A percentile compares a stretch with the other conserved stretches of the same genome.
Evolutionary conservation across 2,797 vertebrate genomes (phyloP).

Genomic region (Paedocypris micromegethes): DNA sequence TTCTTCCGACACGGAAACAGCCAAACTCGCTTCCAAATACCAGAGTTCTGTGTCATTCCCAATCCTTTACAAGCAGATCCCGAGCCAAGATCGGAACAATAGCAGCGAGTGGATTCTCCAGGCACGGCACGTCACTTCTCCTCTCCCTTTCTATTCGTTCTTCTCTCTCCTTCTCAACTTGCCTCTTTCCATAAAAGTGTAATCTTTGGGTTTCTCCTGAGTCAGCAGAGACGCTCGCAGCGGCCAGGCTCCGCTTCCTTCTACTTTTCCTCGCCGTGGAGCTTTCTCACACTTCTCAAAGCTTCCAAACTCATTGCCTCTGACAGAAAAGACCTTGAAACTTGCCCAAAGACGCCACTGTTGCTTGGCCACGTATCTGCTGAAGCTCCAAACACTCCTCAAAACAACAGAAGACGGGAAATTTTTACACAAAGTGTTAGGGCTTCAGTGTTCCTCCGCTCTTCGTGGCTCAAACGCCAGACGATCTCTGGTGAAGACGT

Average conservation of each 20-base stretch:
- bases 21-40: constrained; percentile 40
- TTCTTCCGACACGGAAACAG: constrained; percentile 37
- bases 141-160: constrained; percentile 10
- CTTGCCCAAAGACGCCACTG: neutral
- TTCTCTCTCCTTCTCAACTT: constrained; percentile 24
- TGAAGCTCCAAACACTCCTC: too few relatives aligned
- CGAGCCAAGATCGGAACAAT: constrained; percentile 55
- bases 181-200: constrained; percentile 56
- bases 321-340: constrained; percentile 29
- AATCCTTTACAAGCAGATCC: constrained; percentile 43
- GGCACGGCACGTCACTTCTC: constrained; percentile 33
- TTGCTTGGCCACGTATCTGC: too few relatives aligned
- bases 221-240: constrained; percentile 59
- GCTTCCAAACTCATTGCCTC: constrained; percentile 14
- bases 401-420: constrained; percentile 30
- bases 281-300: constrained; percentile 16
- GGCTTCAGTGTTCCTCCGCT: constrained; percentile 24
- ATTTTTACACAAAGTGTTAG: constrained; percentile 55
- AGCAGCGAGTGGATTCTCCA: constrained; percentile 45
- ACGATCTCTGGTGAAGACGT: constrained; percentile 27
- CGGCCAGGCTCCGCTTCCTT: constrained; percentile 26
- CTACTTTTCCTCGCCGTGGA: constrained; percentile 19
- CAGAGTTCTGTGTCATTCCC: constrained; percentile 46
- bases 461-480: constrained; percentile 18
- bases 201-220: constrained; percentile 65